Evolutionary conservation across 2,888 invertebrate genomes (phyloP), one percentile per base, ranked within the genome.

Genomic region (Hirtodrosophila alboralis): DNA sequence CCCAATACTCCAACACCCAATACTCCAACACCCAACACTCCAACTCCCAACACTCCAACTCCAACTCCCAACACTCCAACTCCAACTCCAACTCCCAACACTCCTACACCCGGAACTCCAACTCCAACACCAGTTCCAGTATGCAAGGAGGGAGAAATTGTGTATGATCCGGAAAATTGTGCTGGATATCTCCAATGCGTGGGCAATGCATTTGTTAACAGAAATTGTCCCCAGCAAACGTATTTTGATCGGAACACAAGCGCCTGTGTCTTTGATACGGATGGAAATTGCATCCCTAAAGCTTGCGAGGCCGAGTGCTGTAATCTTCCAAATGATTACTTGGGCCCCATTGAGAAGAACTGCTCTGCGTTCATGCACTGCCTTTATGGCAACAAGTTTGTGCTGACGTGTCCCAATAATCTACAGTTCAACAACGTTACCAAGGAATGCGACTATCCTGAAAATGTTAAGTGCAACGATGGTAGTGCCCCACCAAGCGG

Each of bases 371-470:
- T 75, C 30, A 53, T 62, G 8, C 52, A 63, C 0, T 79, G 78
- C 6, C 38, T 59, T 1, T 16, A 62, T 18, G 73, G 74, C 31
- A 3, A 30, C 0, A 31, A 54, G 9, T 47, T 43, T 3, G 21
- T 58, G 4, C 51, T 72, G 4, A 56, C 3, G 0, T 88, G 88
- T 4, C 74, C 87, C 21, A 58, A 73, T 10, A 83, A 85, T 23
- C 58, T 88, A 28, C 79, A 85, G 3, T 88, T 59, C 38, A 81
- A 84, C 38, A 9, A 10, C 0, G 4, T 3, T 0, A 73, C 65
- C 0, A 40, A 53, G 8, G 5, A 41, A 0, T 88, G 88, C 52
- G 89, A 86, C 36, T 86, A 34, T 33, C 89, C 88, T 3, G 40
- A 67, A 4, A 59, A 67, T 12, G 88, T 85, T 1, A 28, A 71